A percentile compares a stretch with the other conserved stretches of the same genome.
These are phyloP conservation scores for Tetrao urogallus DNA, from an alignment of 2,113 vertebrate genomes.

Conservation along the genomic window DNA sequence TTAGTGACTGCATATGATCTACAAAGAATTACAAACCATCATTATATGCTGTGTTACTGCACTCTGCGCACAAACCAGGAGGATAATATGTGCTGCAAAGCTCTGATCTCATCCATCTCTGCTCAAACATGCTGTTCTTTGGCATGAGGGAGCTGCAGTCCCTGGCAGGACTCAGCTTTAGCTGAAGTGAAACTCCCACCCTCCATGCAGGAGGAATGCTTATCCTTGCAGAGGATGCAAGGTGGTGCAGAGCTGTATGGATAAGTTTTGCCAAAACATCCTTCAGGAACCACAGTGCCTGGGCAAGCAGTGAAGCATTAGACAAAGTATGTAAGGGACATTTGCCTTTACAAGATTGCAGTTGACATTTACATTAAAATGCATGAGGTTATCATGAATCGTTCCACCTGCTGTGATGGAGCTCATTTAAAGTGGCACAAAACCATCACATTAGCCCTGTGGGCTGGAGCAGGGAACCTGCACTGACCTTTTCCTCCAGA, in stretches of 20 bases:
- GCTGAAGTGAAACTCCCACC: not conserved
- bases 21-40: not conserved
- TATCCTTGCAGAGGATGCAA: too few species aligned
- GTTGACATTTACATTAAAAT: constrained; percentile 50
- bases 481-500: not conserved
- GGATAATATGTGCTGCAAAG: not conserved
- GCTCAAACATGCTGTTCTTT: not conserved
- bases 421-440: constrained; percentile 28
- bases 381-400: not conserved
- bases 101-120: not conserved
- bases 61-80: not conserved
- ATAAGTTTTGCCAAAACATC: not conserved
- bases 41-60: not conserved
- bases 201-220: not conserved
- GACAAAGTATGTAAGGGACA: not conserved
- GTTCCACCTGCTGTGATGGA: constrained; percentile 11
- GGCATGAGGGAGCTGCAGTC: not conserved
- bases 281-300: not conserved
- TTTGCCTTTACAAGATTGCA: constrained; percentile 13
- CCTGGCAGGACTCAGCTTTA: not conserved
- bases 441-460: not conserved
- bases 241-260: not conserved
- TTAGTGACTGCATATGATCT: not conserved
- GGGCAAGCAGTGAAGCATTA: not conserved
- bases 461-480: not conserved